A percentile compares a stretch with the other conserved stretches of the same genome.
phyloP scores from a whole-genome alignment of 2,797 vertebrate genomes.

The Xyrichtys novacula region DNA sequence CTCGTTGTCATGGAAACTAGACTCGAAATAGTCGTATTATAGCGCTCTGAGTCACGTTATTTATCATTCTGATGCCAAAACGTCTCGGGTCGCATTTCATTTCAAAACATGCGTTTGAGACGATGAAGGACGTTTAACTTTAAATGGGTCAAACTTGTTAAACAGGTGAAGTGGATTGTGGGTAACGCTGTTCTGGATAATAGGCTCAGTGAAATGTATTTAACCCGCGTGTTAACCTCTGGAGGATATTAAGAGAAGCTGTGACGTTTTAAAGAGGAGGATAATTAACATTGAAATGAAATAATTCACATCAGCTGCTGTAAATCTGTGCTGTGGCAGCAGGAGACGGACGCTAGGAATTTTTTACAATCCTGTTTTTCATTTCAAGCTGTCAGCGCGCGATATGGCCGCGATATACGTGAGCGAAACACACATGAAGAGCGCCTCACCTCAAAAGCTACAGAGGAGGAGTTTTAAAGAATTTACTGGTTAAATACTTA shows the following conservation, averaged over 20 bases:
- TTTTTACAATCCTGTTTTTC: no score
- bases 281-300: slow-evolving; percentile 13
- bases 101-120: not conserved
- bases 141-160: not conserved
- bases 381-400: no score
- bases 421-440: no score
- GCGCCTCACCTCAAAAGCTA: no score
- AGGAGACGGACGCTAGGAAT: no score
- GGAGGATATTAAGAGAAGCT: not conserved
- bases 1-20: slow-evolving; percentile 8
- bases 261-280: not conserved
- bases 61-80: not conserved
- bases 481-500: no score
- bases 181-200: slow-evolving; percentile 6
- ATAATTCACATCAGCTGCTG: not conserved
- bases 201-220: slow-evolving; percentile 16
- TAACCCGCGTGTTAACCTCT: slow-evolving; percentile 28
- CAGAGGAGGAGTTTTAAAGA: no score
- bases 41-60: no score
- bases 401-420: no score
- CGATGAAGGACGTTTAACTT: not conserved
- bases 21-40: slow-evolving; percentile 16
- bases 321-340: no score
- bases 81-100: not conserved
- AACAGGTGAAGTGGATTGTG: not conserved